These are phyloP conservation scores for Tetranychus truncatus DNA, from an alignment of 2,888 invertebrate species.

Conservation along the genomic window DNA sequence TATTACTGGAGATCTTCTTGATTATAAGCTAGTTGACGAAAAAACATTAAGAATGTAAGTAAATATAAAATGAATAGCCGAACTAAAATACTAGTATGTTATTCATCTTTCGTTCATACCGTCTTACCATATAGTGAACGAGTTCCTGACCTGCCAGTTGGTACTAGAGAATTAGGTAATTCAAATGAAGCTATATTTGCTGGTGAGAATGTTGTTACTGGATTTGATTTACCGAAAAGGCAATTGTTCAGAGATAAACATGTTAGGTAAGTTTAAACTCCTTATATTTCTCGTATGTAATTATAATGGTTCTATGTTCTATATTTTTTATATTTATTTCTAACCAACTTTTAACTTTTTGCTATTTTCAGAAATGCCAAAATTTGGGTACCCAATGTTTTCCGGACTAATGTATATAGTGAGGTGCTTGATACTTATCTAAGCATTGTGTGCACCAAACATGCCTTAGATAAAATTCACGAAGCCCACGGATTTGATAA, in stretches of 20 bases:
- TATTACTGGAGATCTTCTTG: conserved; percentile 47
- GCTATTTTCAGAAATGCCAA: conserved; percentile 46
- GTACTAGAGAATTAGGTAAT: conserved; percentile 57
- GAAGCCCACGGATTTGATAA: conserved; percentile 80
- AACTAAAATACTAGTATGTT: not conserved
- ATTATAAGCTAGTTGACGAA: conserved; percentile 42
- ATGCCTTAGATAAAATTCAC: conserved; percentile 66
- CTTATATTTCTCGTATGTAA: not conserved
- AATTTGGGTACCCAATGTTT: conserved; percentile 69
- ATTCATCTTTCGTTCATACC: too few species aligned
- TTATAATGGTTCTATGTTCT: not conserved
- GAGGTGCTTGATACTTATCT: conserved; percentile 71
- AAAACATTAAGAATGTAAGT: conserved; percentile 51
- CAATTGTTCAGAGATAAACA: conserved; percentile 4
- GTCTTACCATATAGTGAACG: conserved; percentile 37
- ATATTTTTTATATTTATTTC: too few species aligned
- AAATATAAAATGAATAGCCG: not conserved
- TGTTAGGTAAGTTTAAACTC: not conserved
- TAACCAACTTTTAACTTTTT: conserved; percentile 10
- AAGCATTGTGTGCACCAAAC: conserved; percentile 58
- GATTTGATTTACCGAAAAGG: conserved; percentile 44
- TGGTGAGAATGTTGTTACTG: conserved; percentile 80
- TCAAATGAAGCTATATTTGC: conserved; percentile 78
- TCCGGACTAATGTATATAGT: conserved; percentile 63
- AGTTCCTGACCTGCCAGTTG: conserved; percentile 56